phyloP scores from a whole-genome alignment of 2,113 vertebrate species.

The Seriola dumerili region DNA sequence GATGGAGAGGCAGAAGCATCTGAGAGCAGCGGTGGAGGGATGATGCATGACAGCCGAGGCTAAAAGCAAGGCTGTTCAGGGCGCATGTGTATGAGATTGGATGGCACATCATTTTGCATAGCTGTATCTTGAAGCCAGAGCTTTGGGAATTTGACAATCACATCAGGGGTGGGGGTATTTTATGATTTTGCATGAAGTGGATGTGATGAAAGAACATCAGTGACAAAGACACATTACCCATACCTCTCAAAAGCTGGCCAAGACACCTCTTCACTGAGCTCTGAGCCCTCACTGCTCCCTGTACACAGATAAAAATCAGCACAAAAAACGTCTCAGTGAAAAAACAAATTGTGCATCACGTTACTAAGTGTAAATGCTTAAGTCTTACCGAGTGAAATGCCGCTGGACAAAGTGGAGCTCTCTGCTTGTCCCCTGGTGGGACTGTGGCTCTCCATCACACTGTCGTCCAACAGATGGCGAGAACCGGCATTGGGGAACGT shows the following conservation, averaged over 20 bases:
- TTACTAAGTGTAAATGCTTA: not conserved
- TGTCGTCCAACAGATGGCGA: slow-evolving; percentile 96
- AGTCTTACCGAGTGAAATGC: slow-evolving; percentile 94
- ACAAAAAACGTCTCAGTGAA: not conserved
- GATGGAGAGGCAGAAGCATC: slow-evolving; percentile 49
- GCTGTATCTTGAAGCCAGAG: slow-evolving; percentile 42
- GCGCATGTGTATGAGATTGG: slow-evolving; percentile 18
- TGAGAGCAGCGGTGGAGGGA: slow-evolving; percentile 42
- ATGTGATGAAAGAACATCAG: slow-evolving; percentile 18
- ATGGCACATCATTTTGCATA: slow-evolving; percentile 29
- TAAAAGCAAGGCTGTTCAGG: slow-evolving; percentile 37
- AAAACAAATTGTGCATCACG: not conserved
- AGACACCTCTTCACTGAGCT: slow-evolving; percentile 97
- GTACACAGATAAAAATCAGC: slow-evolving; percentile 49
- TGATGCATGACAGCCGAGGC: slow-evolving; percentile 49
- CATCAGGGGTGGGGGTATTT: slow-evolving; percentile 31
- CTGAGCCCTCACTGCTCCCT: slow-evolving; percentile 99
- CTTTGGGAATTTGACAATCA: slow-evolving; percentile 45
- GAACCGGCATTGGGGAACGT: slow-evolving; percentile 98
- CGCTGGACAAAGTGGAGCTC: slow-evolving; percentile 96
- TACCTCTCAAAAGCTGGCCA: slow-evolving; percentile 99
- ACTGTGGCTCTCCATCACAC: slow-evolving; percentile 95
- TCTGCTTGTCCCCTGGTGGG: slow-evolving; percentile 93
- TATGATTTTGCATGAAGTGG: slow-evolving; percentile 29
- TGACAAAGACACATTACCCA: slow-evolving; percentile 49